Percentiles rank a stretch among this genome's conserved stretches.
These are phyloP conservation scores for Gadus chalcogrammus DNA, from an alignment of 2,113 vertebrate species.

Conservation along the genomic window DNA sequence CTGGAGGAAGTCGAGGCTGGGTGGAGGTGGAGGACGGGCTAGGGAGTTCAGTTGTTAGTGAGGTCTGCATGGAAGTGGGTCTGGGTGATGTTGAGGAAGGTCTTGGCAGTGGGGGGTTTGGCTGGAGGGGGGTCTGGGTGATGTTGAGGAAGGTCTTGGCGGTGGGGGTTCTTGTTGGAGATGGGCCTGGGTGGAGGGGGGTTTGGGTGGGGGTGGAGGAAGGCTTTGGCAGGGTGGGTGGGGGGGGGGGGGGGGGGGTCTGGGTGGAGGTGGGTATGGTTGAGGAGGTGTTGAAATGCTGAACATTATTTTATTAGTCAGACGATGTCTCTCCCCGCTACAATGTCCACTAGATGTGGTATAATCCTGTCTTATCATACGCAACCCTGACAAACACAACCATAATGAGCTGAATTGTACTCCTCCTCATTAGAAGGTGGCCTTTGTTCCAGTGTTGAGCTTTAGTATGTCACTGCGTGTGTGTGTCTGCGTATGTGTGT, in stretches of 20 bases:
- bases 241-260: neutral
- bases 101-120: too few species aligned
- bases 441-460: too few species aligned
- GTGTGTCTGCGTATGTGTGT: neutral
- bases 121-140: neutral
- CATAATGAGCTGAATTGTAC: too few species aligned
- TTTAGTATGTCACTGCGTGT: neutral
- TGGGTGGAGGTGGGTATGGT: neutral
- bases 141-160: neutral
- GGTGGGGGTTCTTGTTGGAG: neutral
- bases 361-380: neutral
- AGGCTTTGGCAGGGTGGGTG: neutral
- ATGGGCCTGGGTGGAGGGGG: neutral
- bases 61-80: too few species aligned
- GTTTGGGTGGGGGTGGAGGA: neutral
- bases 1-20: too few species aligned
- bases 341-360: too few species aligned
- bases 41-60: too few species aligned
- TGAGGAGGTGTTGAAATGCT: neutral
- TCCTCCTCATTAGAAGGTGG: too few species aligned
- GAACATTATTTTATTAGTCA: too few species aligned
- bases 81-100: neutral
- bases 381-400: too few species aligned
- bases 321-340: too few species aligned
- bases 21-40: neutral